Evolutionary conservation across 2,888 invertebrate genomes (phyloP).

Genomic region (Busseola fusca): DNA sequence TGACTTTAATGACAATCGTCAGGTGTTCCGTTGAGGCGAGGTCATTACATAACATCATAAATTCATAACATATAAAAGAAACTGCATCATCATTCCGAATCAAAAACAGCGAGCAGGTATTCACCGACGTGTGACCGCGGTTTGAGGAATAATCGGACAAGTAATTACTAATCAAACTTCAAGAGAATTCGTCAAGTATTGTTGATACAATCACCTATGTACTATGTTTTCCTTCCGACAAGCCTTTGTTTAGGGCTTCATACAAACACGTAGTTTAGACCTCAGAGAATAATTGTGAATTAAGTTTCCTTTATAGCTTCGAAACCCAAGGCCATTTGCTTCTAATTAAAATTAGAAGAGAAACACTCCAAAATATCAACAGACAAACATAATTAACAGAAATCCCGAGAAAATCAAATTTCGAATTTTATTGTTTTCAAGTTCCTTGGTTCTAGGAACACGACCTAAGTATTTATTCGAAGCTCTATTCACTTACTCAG

Average conservation of each 20-base stretch:
- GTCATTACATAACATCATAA: constrained; percentile 7
- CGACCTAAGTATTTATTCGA: neutral
- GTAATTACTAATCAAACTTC: constrained; percentile 12
- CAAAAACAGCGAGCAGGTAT: constrained; percentile 3
- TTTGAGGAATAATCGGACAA: constrained; percentile 7
- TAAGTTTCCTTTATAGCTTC: constrained; percentile 12
- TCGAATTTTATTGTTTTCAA: too few relatives aligned
- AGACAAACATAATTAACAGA: neutral
- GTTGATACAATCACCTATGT: constrained; percentile 13
- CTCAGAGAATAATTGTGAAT: constrained; percentile 8
- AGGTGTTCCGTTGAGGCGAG: constrained; percentile 13
- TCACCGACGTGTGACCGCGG: constrained; percentile 25
- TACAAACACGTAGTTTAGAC: constrained; percentile 20
- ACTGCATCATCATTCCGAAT: constrained; percentile 36
- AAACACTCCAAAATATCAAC: neutral
- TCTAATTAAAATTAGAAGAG: neutral
- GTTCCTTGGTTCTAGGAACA: neutral
- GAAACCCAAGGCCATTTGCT: constrained; percentile 12
- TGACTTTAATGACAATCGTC: constrained; percentile 20
- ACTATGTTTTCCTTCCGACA: constrained; percentile 7
- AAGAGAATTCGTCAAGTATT: constrained; percentile 32
- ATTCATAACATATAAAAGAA: constrained; percentile 7
- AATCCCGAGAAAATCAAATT: neutral
- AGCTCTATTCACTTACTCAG: neutral
- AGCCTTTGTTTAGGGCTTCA: constrained; percentile 43